These are phyloP conservation scores for Acrocephalus scirpaceus DNA, from an alignment of 2,797 vertebrate genomes.

Conservation along the genomic window DNA sequence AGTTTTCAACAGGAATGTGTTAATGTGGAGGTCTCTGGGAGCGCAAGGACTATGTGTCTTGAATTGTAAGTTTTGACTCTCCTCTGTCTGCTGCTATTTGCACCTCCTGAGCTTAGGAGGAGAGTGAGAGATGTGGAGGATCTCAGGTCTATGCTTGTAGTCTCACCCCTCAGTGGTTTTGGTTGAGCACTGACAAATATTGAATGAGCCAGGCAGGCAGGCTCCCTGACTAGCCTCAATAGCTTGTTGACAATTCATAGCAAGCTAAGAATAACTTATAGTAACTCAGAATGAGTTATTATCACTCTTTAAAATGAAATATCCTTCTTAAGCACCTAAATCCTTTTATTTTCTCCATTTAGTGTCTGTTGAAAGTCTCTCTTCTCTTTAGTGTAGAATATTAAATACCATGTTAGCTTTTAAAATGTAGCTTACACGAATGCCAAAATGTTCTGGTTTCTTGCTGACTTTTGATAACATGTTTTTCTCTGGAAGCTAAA, in stretches of 20 bases:
- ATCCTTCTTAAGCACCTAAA: not conserved
- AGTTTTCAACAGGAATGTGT: not conserved
- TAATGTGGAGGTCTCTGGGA: not conserved
- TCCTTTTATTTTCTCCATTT: rapidly evolving
- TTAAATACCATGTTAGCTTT: not conserved
- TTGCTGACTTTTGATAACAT: not conserved
- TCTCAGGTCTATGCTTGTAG: not conserved
- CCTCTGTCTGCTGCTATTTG: not conserved
- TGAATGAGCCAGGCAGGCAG: not conserved
- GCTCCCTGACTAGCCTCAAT: not conserved
- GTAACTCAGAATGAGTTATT: not conserved
- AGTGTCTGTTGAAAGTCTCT: not conserved
- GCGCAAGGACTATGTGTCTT: rapidly evolving
- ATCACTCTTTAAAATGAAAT: not conserved
- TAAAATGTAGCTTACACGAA: not conserved
- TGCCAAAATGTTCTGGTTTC: not conserved
- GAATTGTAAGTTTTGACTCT: slow-evolving; percentile 11
- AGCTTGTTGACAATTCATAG: not conserved
- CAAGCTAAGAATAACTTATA: not conserved
- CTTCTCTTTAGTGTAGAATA: not conserved
- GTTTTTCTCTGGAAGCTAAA: not conserved
- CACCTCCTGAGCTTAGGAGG: not conserved
- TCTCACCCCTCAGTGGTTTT: not conserved
- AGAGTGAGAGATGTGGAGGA: not conserved
- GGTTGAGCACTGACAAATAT: not conserved